Base-by-base conservation (phyloP, 1,140 invertebrate genomes). In the Bombus consobrinus region DNA sequence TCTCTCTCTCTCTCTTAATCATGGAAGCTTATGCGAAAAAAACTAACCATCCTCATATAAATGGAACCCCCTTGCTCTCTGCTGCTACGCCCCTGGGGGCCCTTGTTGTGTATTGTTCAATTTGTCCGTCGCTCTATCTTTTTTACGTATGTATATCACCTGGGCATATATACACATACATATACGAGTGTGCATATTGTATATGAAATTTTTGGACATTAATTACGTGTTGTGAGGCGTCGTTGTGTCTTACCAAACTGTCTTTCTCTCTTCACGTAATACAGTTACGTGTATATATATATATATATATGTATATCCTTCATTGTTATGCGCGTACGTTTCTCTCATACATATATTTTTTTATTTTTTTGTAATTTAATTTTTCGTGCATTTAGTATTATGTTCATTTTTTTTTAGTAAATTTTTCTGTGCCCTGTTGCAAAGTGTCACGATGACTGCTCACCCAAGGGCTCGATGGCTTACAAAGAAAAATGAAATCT, bases 61-160 rank as follows among this genome's bases (percentile, higher is more conserved):
- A 66, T 53, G 41, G 79, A 37, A 76, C 57, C 47, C 85, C 87
- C 66, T 71, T 69, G 87, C 83, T 90, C 90, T 87, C 87, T 92
- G 91, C 91, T 91, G 88, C 79, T 92, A 83, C 74, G 88, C 91
- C 92, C 91, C 86, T 91, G 92, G 93, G 92, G 93, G 87, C 84
- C 89, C 94, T 94, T 94, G 94, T 94, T 94, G 93, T 94, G 94
- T 95, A 94, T 95, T 95, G 93, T 93, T 92, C 81, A 90, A 89
- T 92, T 90, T 90, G 85, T 91, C 78, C 88, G 85, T 91, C 69
- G 83, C 86, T 92, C 85, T 92, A 90, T 90, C 83, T 88, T 88
- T 83, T 80, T 80, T 64, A 88, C 75, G 88, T 86, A 90, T 47
- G 62, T 90, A 83, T 90, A 83, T 90, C 69, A 88, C 37, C 34